Evolutionary conservation across 2,888 invertebrate genomes (phyloP).

Genomic region (Volucella inflata): DNA sequence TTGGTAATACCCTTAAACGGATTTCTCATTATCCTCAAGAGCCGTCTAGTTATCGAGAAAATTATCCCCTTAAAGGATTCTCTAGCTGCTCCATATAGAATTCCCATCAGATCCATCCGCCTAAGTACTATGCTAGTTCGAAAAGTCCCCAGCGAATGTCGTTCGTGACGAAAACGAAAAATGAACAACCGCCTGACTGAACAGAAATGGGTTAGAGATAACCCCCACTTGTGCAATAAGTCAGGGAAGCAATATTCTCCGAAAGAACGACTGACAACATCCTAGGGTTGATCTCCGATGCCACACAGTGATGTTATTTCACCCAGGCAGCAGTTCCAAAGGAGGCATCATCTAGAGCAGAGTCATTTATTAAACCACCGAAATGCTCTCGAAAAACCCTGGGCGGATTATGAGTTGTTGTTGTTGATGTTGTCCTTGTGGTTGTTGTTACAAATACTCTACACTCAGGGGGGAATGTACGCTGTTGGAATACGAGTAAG

Average conservation of each 20-base stretch:
- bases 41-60: constrained; percentile 52
- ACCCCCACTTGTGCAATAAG: constrained; percentile 4
- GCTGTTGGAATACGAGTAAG: neutral
- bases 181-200: neutral
- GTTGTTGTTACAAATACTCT: constrained; percentile 6
- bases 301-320: neutral
- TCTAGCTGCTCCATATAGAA: constrained; percentile 14
- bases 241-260: constrained; percentile 1
- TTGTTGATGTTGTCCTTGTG: constrained; percentile 14
- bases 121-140: constrained; percentile 17
- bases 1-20: neutral
- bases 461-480: neutral
- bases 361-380: constrained; percentile 16
- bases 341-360: constrained; percentile 8
- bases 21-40: constrained; percentile 1
- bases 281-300: constrained; percentile 33
- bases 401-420: constrained; percentile 36
- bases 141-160: constrained; percentile 47
- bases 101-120: constrained; percentile 28
- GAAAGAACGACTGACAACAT: constrained; percentile 28
- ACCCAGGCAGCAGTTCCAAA: neutral
- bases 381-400: constrained; percentile 15
- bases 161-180: constrained; percentile 31
- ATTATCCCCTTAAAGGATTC: constrained; percentile 31
- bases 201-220: neutral